Evolutionary conservation across 2,113 vertebrate genomes (phyloP).

Genomic region (Cichladusa arquata): DNA sequence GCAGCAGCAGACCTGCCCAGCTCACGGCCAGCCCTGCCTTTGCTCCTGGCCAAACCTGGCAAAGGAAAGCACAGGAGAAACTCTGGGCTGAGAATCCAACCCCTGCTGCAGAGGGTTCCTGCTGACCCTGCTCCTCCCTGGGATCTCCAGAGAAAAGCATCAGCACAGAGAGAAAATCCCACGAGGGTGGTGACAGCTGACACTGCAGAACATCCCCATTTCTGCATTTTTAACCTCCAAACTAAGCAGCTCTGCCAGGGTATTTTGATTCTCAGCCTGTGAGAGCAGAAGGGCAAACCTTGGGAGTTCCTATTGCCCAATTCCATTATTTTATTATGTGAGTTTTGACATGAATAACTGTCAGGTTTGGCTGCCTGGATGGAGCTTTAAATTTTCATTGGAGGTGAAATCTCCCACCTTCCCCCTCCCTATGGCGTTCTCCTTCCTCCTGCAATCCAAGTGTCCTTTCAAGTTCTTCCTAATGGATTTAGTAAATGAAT

Average conservation of each 20-base stretch:
- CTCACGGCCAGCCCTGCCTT: not conserved
- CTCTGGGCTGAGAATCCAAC: accelerated
- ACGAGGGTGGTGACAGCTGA: accelerated
- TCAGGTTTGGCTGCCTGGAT: not conserved
- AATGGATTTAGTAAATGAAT: not conserved
- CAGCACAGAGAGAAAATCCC: not conserved
- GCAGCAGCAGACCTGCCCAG: not conserved
- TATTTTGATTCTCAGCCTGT: not conserved
- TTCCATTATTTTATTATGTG: not conserved
- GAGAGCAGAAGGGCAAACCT: not conserved
- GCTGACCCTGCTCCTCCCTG: not conserved
- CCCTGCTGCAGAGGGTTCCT: accelerated
- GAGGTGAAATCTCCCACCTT: not conserved
- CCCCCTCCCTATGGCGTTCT: not conserved
- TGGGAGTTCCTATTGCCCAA: not conserved
- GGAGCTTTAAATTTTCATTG: not conserved
- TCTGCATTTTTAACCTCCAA: not conserved
- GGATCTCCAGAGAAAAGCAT: not conserved
- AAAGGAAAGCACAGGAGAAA: not conserved
- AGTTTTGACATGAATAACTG: not conserved
- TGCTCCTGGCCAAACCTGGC: not conserved
- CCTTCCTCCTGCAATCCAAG: not conserved
- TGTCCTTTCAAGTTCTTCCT: not conserved
- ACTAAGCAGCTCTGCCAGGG: not conserved
- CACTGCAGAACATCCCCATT: accelerated